Percentiles rank a stretch among this genome's conserved stretches.
Conservation (phyloP, 2,888 invertebrate genomes). For the Caenorhabditis angaria region DNA sequence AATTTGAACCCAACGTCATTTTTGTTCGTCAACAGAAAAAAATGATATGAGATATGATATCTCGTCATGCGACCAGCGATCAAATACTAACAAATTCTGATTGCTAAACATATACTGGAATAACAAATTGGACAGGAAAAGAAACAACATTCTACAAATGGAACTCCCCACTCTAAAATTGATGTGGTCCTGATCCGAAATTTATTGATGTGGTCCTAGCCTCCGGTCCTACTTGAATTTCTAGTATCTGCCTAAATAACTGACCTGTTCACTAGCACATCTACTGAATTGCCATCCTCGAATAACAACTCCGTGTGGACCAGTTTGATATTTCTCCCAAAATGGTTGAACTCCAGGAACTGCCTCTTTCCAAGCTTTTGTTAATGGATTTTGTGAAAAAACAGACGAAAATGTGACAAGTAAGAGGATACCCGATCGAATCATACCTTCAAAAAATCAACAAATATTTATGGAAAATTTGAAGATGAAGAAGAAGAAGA, state of each 20-base stretch:
- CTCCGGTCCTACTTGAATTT: no score
- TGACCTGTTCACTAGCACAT: slow-evolving; percentile 71
- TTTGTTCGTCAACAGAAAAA: not conserved
- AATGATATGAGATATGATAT: not conserved
- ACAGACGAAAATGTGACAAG: slow-evolving; percentile 21
- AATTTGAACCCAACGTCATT: no score
- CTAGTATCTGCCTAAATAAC: not conserved
- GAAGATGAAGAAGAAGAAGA: not conserved
- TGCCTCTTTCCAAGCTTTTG: slow-evolving; percentile 71
- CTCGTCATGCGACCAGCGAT: no score
- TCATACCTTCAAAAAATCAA: not conserved
- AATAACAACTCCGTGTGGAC: slow-evolving; percentile 70
- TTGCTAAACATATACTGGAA: no score
- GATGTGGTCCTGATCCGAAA: no score
- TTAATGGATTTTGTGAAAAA: slow-evolving; percentile 52
- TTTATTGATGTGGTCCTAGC: no score
- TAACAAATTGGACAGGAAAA: no score
- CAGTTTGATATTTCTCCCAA: slow-evolving; percentile 72
- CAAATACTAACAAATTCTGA: no score
- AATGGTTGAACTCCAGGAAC: slow-evolving; percentile 70
- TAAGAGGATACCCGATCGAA: slow-evolving; percentile 14
- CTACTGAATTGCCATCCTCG: slow-evolving; percentile 72
- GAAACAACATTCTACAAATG: no score
- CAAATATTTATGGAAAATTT: not conserved
- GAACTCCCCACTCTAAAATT: no score